phyloP scores from a whole-genome alignment of 2,888 invertebrate species.

The Drosophila maculinotata region DNA sequence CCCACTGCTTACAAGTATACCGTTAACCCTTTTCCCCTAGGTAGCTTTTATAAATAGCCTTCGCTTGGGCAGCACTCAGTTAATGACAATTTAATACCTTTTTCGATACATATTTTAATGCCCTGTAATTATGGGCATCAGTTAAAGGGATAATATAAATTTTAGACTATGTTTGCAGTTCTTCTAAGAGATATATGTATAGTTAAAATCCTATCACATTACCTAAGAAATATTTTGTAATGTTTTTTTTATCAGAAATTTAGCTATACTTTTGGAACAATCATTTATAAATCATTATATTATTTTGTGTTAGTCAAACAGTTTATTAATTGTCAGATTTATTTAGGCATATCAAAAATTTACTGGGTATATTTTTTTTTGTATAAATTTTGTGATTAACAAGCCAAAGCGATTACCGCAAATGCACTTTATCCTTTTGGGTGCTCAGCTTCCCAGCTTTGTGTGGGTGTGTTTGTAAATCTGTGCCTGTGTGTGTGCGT shows the following conservation, averaged over 20 bases:
- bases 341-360: conserved; percentile 14
- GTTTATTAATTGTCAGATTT: not conserved
- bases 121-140: not conserved
- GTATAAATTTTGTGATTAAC: conserved; percentile 65
- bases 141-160: not conserved
- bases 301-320: not conserved
- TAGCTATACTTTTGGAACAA: too few species aligned
- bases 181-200: too few species aligned
- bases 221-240: too few species aligned
- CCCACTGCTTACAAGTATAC: conserved; percentile 7
- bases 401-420: conserved; percentile 75
- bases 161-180: not conserved
- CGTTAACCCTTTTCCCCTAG: not conserved
- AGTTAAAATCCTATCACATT: too few species aligned
- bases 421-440: conserved; percentile 60
- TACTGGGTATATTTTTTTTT: conserved; percentile 29
- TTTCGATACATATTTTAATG: conserved; percentile 18
- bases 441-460: not conserved
- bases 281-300: too few species aligned
- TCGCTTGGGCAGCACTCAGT: conserved; percentile 31
- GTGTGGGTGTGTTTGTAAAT: not conserved
- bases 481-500: not conserved
- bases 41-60: conserved; percentile 50
- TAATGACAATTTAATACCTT: conserved; percentile 57
- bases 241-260: too few species aligned